Conservation (phyloP, 2,888 invertebrate genomes). For the Sarcophaga caerulescens region DNA sequence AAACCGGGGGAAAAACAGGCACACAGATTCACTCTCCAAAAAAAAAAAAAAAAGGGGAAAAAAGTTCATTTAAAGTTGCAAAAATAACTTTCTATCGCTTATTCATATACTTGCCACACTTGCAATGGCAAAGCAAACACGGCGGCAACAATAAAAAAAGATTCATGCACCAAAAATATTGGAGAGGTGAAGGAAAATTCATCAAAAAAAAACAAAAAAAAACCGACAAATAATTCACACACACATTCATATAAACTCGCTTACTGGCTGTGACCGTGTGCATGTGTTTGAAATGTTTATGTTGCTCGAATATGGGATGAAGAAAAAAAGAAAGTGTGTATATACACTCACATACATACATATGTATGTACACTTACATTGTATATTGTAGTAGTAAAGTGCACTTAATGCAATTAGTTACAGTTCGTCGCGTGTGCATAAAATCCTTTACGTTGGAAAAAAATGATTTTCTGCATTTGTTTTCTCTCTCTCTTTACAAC, state of each 20-base stretch:
- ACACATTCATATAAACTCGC: not conserved
- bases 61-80: constrained; percentile 34
- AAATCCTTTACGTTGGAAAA: constrained; percentile 58
- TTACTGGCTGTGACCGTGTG: too few species aligned
- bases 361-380: constrained; percentile 4
- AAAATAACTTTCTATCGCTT: constrained; percentile 24
- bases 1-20: not conserved
- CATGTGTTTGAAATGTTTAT: not conserved
- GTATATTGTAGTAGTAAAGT: constrained; percentile 31
- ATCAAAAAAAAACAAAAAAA: constrained; percentile 2
- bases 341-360: not conserved
- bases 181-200: constrained; percentile 30
- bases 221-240: not conserved
- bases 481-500: constrained; percentile 48
- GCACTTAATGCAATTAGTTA: constrained; percentile 70
- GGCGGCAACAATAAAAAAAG: not conserved
- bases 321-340: not conserved
- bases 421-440: constrained; percentile 69
- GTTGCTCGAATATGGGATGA: too few species aligned
- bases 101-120: not conserved
- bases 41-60: not conserved
- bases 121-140: not conserved
- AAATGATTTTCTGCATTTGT: not conserved
- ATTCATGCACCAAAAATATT: constrained; percentile 20
- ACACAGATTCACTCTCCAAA: not conserved